Evolutionary conservation across 2,888 invertebrate genomes (phyloP), one percentile per base, ranked within the genome.

Genomic region (Pyrrhosoma nymphula): DNA sequence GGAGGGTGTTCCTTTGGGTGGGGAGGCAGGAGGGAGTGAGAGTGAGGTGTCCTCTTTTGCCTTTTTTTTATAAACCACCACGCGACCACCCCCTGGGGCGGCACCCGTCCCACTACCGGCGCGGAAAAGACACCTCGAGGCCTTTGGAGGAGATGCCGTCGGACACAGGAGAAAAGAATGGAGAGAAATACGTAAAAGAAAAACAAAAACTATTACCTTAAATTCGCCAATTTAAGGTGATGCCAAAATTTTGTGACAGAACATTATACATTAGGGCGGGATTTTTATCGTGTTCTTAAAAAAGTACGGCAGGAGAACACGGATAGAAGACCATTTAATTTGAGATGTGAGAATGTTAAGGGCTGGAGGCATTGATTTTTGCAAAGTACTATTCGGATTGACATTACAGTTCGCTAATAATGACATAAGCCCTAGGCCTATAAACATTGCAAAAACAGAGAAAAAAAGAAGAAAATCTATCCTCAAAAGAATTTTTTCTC

Each of bases 81-180:
- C n/a, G 20, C 23, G 63, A 26, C 91, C 47, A 75, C 93, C 69
- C 60, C 93, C 93, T 93, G 3, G n/a, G 91, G 91, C 91, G 35
- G 82, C 90, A 56, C 60, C 90, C 69, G 69, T 10, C 47, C 93
- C 47, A 16, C 89, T 12, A 55, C 89, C 26, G 14, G 2, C 26
- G n/a, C 82, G 30, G 82, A 35, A n/a, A 35, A 35, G 82, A 35
- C n/a, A 82, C 82, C 35, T 82, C 30, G 82, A 18, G 82, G 16
- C 30, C 82, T 82, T 3, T 16, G 82, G 35, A 35, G 30, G 82
- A 82, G 82, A 26, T 26, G 30, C 69, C 69, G 14, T 82, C 26
- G 82, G 30, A 82, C 82, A 82, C 35, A 16, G 69, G 69, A 8
- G 23, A 82, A 26, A 82, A 26, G 35, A 82, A 30, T 16, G 35